Base-by-base conservation (phyloP, 2,113 vertebrate species). In the Verasper variegatus region DNA sequence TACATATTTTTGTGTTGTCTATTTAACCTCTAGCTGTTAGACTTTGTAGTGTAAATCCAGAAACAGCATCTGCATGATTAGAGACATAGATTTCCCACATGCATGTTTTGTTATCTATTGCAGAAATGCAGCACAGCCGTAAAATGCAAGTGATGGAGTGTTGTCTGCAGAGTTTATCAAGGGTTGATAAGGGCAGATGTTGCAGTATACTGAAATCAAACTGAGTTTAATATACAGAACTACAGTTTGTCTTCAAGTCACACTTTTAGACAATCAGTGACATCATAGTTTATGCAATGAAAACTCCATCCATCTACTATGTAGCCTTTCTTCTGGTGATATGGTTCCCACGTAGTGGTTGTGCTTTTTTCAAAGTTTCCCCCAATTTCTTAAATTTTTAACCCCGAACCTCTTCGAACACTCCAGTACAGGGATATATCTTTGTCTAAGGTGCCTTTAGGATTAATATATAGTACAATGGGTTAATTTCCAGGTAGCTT, bases 391-490 rank as follows among this genome's bases (percentile, higher is more conserved):
- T 74, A 31, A 7, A 31, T 68, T 71, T 72, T 26, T 20, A 71
- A 68, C 65, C 40, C 72, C 20, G 45, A 80, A 85, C 76, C 71
- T 76, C 59, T 80, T 80, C 52, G 75, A 74, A 74, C 67, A 35
- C 71, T 59, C 3, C 4, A 74, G 71, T 55, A 69, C 84, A 87
- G 84, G 85, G 84, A 83, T 90, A 56, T 82, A 65, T 83, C 74
- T 89, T 87, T 75, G 75, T 89, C 76, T 88, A 88, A 78, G 88
- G 91, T 92, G 92, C 92, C 90, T 93, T 92, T 86, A 86, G 80
- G 73, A 86, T 71, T 68, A 68, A 74, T 72, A 71, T 27, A 58
- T 7, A 58, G 55, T 58, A 60, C 17, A 60, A 87, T 74, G 68
- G 87, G 55, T 83, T 88, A 78, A 65, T 80, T 82, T 82, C 71